Evolutionary conservation across 2,888 invertebrate species (phyloP).

Genomic region (Leuctra nigra): DNA sequence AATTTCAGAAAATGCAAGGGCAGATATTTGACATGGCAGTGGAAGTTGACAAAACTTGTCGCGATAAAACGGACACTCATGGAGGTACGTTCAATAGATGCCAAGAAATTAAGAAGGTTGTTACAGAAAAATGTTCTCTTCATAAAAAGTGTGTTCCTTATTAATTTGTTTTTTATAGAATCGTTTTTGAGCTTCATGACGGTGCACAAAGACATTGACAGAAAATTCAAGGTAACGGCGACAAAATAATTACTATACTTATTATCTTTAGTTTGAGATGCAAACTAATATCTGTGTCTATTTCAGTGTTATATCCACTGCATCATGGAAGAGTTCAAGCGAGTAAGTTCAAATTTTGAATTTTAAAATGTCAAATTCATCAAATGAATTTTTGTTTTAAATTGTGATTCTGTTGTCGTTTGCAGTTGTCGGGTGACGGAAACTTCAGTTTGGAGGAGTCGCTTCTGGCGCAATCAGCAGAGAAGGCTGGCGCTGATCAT

Average conservation of each 20-base stretch:
- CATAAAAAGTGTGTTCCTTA: not conserved
- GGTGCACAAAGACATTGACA: conserved; percentile 1
- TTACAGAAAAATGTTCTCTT: too few species aligned
- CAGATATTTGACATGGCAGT: conserved; percentile 26
- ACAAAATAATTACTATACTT: too few species aligned
- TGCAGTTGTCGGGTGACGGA: too few species aligned
- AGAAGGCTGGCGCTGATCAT: too few species aligned
- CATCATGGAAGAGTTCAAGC: conserved; percentile 10
- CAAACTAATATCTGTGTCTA: too few species aligned
- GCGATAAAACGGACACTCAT: conserved; percentile 13
- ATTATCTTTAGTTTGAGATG: too few species aligned
- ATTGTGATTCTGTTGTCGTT: too few species aligned
- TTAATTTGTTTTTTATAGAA: conserved; percentile 13
- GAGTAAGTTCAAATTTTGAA: conserved; percentile 8
- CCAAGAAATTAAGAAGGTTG: conserved; percentile 7
- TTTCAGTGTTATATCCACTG: conserved; percentile 23
- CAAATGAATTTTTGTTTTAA: too few species aligned
- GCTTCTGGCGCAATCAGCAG: too few species aligned
- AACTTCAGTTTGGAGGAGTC: too few species aligned
- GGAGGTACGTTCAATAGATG: not conserved
- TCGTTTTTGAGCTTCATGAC: conserved; percentile 18
- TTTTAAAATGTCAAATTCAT: too few species aligned
- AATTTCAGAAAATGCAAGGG: not conserved
- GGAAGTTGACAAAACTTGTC: conserved; percentile 21
- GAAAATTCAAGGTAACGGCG: conserved; percentile 21